Evolutionary conservation across 1,140 invertebrate genomes (phyloP), one percentile per base, ranked within the genome.

Genomic region (Platyscapa corneri): DNA sequence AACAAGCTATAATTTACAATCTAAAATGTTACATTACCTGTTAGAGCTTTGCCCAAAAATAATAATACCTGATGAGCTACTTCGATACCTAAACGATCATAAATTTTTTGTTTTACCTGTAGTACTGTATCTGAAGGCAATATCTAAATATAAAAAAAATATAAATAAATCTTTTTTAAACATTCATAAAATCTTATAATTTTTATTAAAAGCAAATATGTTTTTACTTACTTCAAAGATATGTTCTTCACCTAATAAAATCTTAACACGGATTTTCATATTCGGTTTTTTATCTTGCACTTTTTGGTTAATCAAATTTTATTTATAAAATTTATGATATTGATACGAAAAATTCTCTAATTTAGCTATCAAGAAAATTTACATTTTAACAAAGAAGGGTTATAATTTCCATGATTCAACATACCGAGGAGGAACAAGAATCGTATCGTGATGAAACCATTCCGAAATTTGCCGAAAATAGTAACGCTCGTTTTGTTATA

Each of bases 61-160:
- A 93, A 88, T 72, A 93, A 88, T 85, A 88, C 91, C 87, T 93
- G 93, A 65, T 93, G 90, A 23, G 90, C 85, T 34, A 92, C 90
- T 56, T 92, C 91, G 34, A 93, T 92, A 3, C 91, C 92, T 42
- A 93, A 83, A 10, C 89, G 87, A 80, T 90, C 88, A 39, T 90
- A 88, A 10, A 92, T 90, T 90, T 92, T 93, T 34, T 91, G 89
- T 79, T 93, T 93, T 32, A 93, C 86, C 80, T 91, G 88, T 20
- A 92, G 86, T 12, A 93, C 89, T 75, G 92, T 91, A 30, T 93
- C 92, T 12, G 91, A 88, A 32, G 93, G 91, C 74, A 89, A 85
- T 85, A 93, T 91, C 93, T 93, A 87, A 64, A 85, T 78, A 74
- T 32, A 77, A 87, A 49, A 74, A 56, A 46, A 53, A 74, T 20